A percentile compares a stretch with the other conserved stretches of the same genome.
Evolutionary conservation across 2,888 invertebrate genomes (phyloP).

Genomic region (Orthosia cruda): DNA sequence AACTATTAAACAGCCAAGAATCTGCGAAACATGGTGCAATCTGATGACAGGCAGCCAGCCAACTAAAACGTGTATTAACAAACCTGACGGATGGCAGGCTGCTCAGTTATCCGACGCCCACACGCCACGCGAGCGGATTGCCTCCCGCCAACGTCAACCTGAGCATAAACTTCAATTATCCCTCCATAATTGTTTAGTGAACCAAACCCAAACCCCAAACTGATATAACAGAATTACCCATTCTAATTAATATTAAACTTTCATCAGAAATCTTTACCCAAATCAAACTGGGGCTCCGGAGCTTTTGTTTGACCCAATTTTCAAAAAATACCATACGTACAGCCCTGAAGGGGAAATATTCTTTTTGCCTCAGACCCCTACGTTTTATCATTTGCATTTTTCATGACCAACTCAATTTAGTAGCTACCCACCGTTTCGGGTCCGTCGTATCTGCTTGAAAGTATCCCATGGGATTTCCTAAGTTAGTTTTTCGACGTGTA

Average conservation of each 20-base stretch:
- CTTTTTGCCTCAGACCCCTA: constrained; percentile 58
- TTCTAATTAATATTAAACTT: constrained; percentile 58
- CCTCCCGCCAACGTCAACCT: constrained; percentile 53
- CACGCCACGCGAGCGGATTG: constrained; percentile 45
- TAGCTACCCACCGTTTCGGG: constrained; percentile 68
- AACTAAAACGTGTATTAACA: constrained; percentile 46
- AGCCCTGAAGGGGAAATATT: constrained; percentile 55
- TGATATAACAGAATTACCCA: constrained; percentile 48
- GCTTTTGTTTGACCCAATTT: constrained; percentile 52
- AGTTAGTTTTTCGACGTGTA: constrained; percentile 61
- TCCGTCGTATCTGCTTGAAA: constrained; percentile 62
- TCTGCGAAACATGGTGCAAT: neutral
- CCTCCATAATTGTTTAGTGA: constrained; percentile 59
- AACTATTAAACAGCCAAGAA: constrained; percentile 21
- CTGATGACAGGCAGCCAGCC: constrained; percentile 23
- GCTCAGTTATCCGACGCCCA: constrained; percentile 52
- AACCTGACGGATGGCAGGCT: constrained; percentile 30
- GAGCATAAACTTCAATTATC: constrained; percentile 65
- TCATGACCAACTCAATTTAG: constrained; percentile 74
- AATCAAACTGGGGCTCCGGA: constrained; percentile 28
- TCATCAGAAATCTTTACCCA: constrained; percentile 38
- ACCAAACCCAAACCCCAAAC: constrained; percentile 44
- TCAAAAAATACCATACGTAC: constrained; percentile 44
- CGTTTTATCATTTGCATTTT: constrained; percentile 74
- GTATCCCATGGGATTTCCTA: constrained; percentile 67